Conservation (phyloP, 2,113 vertebrate genomes). For the Hypomesus transpacificus region DNA sequence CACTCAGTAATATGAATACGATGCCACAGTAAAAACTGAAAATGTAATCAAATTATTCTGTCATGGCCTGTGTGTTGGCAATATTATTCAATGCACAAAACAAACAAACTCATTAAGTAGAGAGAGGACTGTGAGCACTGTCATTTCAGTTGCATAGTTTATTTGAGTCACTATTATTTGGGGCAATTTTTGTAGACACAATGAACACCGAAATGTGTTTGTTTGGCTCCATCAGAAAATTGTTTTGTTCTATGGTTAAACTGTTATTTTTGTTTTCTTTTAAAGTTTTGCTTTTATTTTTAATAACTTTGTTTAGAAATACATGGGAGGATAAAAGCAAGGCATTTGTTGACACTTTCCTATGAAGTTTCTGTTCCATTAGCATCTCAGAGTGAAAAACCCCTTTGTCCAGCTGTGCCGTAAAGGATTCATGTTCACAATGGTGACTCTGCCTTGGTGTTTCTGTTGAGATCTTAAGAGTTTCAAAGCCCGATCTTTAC, state of each 20-base stretch:
- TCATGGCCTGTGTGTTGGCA: background rate
- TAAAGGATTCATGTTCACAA: no score
- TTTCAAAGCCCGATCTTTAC: no score
- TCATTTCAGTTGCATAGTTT: background rate
- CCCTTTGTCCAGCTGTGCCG: no score
- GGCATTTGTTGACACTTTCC: no score
- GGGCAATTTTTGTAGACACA: slow-evolving; percentile 24
- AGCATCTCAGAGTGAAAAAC: no score
- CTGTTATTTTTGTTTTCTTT: slow-evolving; percentile 30
- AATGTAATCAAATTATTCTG: no score
- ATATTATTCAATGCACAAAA: background rate
- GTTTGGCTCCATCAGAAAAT: slow-evolving; percentile 47
- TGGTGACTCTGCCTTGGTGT: no score
- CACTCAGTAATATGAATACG: no score
- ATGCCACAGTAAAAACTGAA: no score
- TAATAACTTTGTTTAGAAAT: background rate
- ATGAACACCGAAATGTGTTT: slow-evolving; percentile 37
- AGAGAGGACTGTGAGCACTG: background rate
- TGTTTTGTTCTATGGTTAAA: slow-evolving; percentile 18
- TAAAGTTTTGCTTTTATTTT: slow-evolving; percentile 33
- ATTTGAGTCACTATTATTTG: slow-evolving; percentile 33
- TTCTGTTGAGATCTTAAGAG: no score
- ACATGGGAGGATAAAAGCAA: no score
- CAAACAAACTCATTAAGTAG: background rate
- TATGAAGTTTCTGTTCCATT: no score